A percentile compares a stretch with the other conserved stretches of the same genome.
Evolutionary conservation across 2,888 invertebrate genomes (phyloP).

Genomic region (Drosophila nr. perissopoda): DNA sequence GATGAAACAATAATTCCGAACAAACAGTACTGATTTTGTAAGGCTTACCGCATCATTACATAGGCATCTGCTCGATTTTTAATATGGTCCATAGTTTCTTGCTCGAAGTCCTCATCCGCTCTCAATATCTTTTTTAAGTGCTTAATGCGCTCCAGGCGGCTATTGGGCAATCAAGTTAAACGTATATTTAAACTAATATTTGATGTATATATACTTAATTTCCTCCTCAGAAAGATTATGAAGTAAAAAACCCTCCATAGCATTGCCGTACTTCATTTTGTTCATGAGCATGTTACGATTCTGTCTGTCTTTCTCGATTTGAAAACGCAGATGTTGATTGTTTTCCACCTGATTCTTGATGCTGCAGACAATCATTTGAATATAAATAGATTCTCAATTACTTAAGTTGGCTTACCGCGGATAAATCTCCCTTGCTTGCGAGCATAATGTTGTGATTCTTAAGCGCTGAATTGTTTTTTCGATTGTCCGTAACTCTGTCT

Average conservation of each 20-base stretch:
- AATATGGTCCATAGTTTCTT: slow-evolving; percentile 56
- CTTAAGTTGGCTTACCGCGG: slow-evolving; percentile 69
- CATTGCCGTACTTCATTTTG: slow-evolving; percentile 68
- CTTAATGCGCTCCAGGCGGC: slow-evolving; percentile 74
- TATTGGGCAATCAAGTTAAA: slow-evolving; percentile 18
- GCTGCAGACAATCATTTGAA: slow-evolving; percentile 43
- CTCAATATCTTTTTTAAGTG: slow-evolving; percentile 63
- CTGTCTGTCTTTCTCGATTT: slow-evolving; percentile 63
- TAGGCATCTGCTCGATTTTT: slow-evolving; percentile 74
- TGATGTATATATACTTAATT: slow-evolving; percentile 68
- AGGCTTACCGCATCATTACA: slow-evolving; percentile 74
- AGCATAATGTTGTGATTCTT: slow-evolving; percentile 80
- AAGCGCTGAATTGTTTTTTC: slow-evolving; percentile 81
- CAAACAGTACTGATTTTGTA: not conserved
- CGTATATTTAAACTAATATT: not conserved
- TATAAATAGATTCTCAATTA: not conserved
- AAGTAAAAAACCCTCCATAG: slow-evolving; percentile 68
- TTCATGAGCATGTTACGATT: slow-evolving; percentile 62
- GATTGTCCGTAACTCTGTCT: slow-evolving; percentile 70
- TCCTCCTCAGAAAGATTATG: slow-evolving; percentile 82
- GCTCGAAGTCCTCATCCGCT: slow-evolving; percentile 58
- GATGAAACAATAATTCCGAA: not conserved
- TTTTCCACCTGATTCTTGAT: slow-evolving; percentile 77
- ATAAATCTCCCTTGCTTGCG: slow-evolving; percentile 81
- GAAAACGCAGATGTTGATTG: slow-evolving; percentile 74